These are phyloP conservation scores for Microplitis mediator DNA, from an alignment of 1,140 invertebrate species.

Conservation along the genomic window DNA sequence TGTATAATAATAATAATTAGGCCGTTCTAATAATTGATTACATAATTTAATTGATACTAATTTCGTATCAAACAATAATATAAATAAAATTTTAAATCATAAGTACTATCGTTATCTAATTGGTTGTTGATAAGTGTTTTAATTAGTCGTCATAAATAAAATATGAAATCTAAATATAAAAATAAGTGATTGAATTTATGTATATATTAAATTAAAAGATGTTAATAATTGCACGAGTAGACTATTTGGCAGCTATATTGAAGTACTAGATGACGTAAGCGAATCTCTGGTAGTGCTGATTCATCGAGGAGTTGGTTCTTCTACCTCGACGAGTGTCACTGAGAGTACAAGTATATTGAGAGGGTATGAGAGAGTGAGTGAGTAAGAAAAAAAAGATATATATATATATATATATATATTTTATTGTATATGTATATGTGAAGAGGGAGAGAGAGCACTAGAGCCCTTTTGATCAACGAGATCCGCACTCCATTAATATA, in stretches of 20 bases:
- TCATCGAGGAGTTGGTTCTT: constrained; percentile 14
- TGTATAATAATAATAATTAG: neutral
- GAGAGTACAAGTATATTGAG: neutral
- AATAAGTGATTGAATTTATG: neutral
- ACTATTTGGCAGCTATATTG: constrained; percentile 14
- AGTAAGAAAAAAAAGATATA: neutral
- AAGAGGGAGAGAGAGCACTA: neutral
- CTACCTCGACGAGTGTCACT: constrained; percentile 6
- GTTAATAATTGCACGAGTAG: neutral
- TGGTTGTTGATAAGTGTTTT: no score
- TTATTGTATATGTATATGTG: neutral
- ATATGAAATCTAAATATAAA: neutral
- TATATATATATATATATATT: neutral
- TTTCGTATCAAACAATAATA: neutral
- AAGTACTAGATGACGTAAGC: constrained; percentile 19
- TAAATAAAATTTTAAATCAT: neutral
- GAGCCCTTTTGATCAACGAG: constrained; percentile 15
- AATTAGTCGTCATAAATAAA: neutral
- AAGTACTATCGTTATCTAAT: no score
- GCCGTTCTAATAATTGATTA: neutral
- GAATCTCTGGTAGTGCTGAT: constrained; percentile 13
- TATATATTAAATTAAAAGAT: neutral
- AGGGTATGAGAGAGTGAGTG: neutral
- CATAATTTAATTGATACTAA: no score
- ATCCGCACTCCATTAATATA: constrained; percentile 21